Percentiles rank a stretch among this genome's conserved stretches.
These are phyloP conservation scores for Aphelinus certus DNA, from an alignment of 1,140 invertebrate species.

Conservation along the genomic window DNA sequence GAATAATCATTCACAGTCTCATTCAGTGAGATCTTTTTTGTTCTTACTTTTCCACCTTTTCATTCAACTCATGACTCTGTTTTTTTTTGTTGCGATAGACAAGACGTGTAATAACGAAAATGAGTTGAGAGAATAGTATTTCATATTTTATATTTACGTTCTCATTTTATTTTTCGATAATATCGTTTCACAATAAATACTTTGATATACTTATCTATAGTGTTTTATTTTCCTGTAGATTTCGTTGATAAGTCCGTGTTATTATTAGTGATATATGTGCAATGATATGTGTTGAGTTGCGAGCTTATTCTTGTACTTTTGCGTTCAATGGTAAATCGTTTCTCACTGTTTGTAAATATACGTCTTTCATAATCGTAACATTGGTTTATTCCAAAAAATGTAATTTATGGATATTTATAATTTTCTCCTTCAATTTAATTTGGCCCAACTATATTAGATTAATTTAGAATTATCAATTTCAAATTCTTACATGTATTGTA, in stretches of 20 bases:
- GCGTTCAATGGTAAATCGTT: not conserved
- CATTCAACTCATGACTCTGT: no score
- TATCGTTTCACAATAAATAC: constrained; percentile 13
- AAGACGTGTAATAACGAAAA: no score
- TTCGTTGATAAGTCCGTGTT: constrained; percentile 27
- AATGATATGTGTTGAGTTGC: constrained; percentile 35
- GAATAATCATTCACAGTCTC: no score
- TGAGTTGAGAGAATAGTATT: no score
- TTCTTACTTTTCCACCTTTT: no score
- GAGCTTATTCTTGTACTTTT: constrained; percentile 26
- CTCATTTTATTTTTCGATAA: not conserved
- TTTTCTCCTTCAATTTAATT: not conserved
- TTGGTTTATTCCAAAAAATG: not conserved
- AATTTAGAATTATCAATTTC: no score
- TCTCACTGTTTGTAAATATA: not conserved
- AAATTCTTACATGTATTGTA: no score
- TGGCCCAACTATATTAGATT: no score
- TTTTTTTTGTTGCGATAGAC: no score
- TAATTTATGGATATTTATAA: not conserved
- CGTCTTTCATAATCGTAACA: not conserved
- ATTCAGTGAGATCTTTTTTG: no score
- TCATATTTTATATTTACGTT: no score
- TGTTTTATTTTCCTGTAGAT: not conserved
- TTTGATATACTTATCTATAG: constrained; percentile 7
- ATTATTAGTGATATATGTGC: constrained; percentile 25